Evolutionary conservation across 2,888 invertebrate species (phyloP).

Genomic region (Colletes collaris): DNA sequence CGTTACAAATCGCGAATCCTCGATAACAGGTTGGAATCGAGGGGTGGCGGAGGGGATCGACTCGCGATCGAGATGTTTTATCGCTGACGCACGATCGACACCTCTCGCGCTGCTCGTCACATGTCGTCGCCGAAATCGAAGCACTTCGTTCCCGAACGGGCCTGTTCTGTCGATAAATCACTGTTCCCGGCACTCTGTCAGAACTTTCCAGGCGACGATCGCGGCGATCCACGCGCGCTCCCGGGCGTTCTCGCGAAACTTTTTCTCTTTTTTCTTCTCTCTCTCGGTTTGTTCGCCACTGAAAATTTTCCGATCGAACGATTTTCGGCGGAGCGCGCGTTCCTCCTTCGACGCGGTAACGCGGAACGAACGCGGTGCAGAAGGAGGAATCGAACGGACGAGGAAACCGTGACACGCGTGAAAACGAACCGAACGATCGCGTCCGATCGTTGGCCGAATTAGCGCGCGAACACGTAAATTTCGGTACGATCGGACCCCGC

Average conservation of each 20-base stretch:
- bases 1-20: neutral
- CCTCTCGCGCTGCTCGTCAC: constrained; percentile 15
- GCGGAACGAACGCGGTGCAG: too few relatives aligned
- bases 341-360: too few relatives aligned
- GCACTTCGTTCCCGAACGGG: neutral
- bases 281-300: neutral
- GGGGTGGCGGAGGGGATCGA: neutral
- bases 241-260: too few relatives aligned
- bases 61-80: constrained; percentile 10
- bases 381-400: too few relatives aligned
- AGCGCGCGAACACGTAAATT: constrained; percentile 28
- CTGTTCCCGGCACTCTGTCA: constrained; percentile 8
- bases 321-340: too few relatives aligned
- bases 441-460: neutral
- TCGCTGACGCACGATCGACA: constrained; percentile 13
- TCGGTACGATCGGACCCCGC: constrained; percentile 20
- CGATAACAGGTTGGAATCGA: neutral
- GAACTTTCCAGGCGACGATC: constrained; percentile 5
- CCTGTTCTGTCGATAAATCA: constrained; percentile 5
- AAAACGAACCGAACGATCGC: neutral
- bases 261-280: too few relatives aligned
- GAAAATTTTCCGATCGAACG: neutral
- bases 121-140: constrained; percentile 4
- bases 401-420: neutral
- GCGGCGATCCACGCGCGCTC: neutral